Evolutionary conservation across 1,140 invertebrate species (phyloP).

Genomic region (Drosophila orena): DNA sequence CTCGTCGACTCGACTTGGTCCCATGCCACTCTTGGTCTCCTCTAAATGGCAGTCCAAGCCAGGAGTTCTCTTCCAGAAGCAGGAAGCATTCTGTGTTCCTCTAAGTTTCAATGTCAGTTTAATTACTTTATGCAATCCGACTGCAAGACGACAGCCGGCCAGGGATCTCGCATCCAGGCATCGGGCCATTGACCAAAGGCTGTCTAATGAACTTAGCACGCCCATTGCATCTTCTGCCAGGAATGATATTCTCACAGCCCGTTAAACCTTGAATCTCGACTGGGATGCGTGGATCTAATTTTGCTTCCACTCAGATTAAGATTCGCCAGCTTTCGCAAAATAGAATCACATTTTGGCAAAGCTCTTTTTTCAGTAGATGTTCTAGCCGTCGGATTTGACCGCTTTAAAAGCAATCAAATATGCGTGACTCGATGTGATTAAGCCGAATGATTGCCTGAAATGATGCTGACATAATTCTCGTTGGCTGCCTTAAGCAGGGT

Average conservation of each 20-base stretch:
- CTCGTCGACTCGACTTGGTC: slow-evolving; percentile 59
- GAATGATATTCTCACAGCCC: slow-evolving; percentile 44
- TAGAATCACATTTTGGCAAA: slow-evolving; percentile 25
- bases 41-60: slow-evolving; percentile 8
- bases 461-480: slow-evolving; percentile 72
- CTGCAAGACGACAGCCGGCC: slow-evolving; percentile 47
- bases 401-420: slow-evolving; percentile 73
- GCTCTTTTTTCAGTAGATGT: slow-evolving; percentile 10
- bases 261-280: slow-evolving; percentile 14
- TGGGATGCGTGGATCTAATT: slow-evolving; percentile 57
- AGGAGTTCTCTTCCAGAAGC: slow-evolving; percentile 65
- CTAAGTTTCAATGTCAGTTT: slow-evolving; percentile 83
- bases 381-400: slow-evolving; percentile 28
- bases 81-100: slow-evolving; percentile 81
- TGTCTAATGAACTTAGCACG: slow-evolving; percentile 65
- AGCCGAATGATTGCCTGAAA: slow-evolving; percentile 60
- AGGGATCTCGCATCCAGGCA: slow-evolving; percentile 4
- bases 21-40: slow-evolving; percentile 20
- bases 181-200: slow-evolving; percentile 74
- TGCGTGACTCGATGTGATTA: slow-evolving; percentile 75
- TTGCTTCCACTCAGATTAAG: slow-evolving; percentile 2
- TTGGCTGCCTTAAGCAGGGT: slow-evolving; percentile 17
- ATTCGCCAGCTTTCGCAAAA: slow-evolving; percentile 8
- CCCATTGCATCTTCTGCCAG: slow-evolving; percentile 46
- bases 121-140: slow-evolving; percentile 80